These are phyloP conservation scores for Oscheius onirici DNA, from an alignment of 2,888 invertebrate species.

Conservation along the genomic window DNA sequence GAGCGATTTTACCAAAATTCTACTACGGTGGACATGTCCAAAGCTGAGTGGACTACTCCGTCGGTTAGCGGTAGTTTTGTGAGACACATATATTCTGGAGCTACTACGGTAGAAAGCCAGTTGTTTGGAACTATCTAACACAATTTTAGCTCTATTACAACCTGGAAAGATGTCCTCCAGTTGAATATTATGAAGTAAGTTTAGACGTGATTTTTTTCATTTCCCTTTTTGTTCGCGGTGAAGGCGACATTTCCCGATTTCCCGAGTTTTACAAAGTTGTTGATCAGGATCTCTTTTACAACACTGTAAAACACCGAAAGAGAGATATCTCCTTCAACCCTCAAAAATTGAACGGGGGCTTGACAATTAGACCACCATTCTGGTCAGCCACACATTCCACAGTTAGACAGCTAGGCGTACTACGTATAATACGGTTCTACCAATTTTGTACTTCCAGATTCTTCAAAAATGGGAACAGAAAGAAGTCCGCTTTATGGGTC, in stretches of 20 bases:
- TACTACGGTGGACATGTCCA: slow-evolving; percentile 41
- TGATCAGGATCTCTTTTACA: no score
- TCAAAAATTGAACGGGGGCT: no score
- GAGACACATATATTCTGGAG: slow-evolving; percentile 44
- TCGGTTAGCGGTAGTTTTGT: slow-evolving; percentile 24
- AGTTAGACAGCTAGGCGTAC: no score
- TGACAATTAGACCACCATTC: no score
- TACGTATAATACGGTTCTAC: no score
- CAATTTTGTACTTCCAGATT: slow-evolving; percentile 21
- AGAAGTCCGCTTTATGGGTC: slow-evolving; percentile 13
- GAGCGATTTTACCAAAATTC: slow-evolving; percentile 32
- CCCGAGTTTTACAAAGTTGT: no score
- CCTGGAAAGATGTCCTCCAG: slow-evolving; percentile 34
- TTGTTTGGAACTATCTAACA: background rate
- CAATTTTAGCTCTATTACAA: slow-evolving; percentile 39
- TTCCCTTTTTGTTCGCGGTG: background rate
- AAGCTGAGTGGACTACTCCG: slow-evolving; percentile 30
- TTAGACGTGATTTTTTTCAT: background rate
- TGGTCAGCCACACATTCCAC: no score
- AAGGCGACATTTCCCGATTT: background rate
- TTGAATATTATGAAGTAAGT: slow-evolving; percentile 42
- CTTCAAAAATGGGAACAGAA: slow-evolving; percentile 32
- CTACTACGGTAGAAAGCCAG: slow-evolving; percentile 34
- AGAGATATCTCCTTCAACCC: no score
- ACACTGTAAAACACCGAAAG: no score